These are phyloP conservation scores for Musca vetustissima DNA, from an alignment of 1,140 invertebrate genomes.

Conservation along the genomic window DNA sequence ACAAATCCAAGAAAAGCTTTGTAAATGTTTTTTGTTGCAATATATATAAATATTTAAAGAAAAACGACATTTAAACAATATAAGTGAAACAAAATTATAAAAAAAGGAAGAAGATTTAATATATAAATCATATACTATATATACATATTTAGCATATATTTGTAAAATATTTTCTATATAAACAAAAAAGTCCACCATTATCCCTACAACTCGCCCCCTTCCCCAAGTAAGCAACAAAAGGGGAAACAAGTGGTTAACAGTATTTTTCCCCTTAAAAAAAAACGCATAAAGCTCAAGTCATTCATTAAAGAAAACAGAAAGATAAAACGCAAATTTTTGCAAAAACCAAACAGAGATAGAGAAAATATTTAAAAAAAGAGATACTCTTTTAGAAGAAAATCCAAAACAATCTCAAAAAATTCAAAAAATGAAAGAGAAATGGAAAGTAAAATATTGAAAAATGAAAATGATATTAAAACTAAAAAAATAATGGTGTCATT, in stretches of 20 bases:
- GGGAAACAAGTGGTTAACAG: too few relatives aligned
- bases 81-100: background rate
- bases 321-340: background rate
- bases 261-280: too few relatives aligned
- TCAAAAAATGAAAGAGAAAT: too few relatives aligned
- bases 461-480: constrained; percentile 1
- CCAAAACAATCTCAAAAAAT: too few relatives aligned
- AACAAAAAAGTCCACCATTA: background rate
- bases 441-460: background rate
- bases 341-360: too few relatives aligned
- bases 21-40: constrained; percentile 25
- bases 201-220: too few relatives aligned
- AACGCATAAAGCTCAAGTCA: too few relatives aligned
- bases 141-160: background rate
- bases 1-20: constrained; percentile 11
- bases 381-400: too few relatives aligned
- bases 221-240: too few relatives aligned
- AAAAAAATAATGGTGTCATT: background rate
- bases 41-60: constrained; percentile 5
- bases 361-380: too few relatives aligned
- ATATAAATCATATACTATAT: background rate
- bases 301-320: too few relatives aligned
- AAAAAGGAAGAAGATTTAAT: background rate
- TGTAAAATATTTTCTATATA: background rate
- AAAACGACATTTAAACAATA: background rate